A percentile compares a stretch with the other conserved stretches of the same genome.
Conservation (phyloP, 2,113 vertebrate genomes). For the Pluvianellus socialis region DNA sequence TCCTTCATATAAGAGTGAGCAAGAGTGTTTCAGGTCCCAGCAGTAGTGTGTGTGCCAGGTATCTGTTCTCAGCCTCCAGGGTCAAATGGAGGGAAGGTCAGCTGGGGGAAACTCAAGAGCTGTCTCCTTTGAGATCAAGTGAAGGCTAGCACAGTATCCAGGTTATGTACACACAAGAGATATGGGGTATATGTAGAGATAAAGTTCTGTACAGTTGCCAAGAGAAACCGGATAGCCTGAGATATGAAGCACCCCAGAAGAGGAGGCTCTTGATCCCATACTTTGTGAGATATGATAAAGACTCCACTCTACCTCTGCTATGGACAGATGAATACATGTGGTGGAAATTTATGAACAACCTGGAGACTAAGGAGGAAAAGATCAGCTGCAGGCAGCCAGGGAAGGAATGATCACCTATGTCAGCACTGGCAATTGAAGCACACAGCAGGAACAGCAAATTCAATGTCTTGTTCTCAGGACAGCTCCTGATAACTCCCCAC, state of each 20-base stretch:
- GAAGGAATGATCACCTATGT: fast-evolving
- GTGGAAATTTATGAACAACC: background rate
- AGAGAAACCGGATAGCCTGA: background rate
- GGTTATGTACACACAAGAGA: background rate
- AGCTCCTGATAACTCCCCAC: background rate
- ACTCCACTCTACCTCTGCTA: background rate
- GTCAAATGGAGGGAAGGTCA: background rate
- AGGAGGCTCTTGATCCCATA: background rate
- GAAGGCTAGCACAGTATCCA: background rate
- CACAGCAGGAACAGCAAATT: background rate
- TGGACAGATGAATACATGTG: background rate
- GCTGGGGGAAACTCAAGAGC: background rate
- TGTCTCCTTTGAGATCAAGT: background rate
- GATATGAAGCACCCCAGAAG: background rate
- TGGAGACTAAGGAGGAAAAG: background rate
- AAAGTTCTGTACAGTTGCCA: background rate
- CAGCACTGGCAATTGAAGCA: background rate
- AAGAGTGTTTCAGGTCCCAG: background rate
- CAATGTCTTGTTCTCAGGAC: background rate
- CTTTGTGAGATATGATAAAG: background rate
- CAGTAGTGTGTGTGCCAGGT: background rate
- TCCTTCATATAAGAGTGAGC: background rate
- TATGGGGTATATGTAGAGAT: background rate
- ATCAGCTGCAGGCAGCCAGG: background rate
- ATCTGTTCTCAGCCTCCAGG: background rate